These are phyloP conservation scores for Bergia puertoricense DNA, from an alignment of 92 coral and sea anemone genomes.

Conservation along the genomic window DNA sequence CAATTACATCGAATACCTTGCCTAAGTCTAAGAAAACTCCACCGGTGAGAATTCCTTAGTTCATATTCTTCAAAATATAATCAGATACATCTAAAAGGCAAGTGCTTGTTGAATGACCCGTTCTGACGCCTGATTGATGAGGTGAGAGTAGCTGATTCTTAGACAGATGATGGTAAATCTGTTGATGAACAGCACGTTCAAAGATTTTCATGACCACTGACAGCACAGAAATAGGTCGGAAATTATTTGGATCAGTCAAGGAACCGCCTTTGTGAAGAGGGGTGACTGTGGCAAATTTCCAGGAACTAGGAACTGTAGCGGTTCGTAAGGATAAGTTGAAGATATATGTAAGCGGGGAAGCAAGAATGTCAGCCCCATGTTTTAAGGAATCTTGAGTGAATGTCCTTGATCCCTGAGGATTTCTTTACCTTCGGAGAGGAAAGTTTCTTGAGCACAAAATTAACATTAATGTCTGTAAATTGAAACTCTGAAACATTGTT, in stretches of 20 bases:
- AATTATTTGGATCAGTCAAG: no score
- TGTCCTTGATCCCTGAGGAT: conserved; percentile 23
- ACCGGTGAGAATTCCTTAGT: conserved; percentile 48
- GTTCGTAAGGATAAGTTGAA: no score
- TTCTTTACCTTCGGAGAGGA: conserved; percentile 43
- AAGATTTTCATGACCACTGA: conserved; percentile 44
- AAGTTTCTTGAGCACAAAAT: conserved; percentile 47
- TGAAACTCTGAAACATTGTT: conserved; percentile 4
- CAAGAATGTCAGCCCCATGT: conserved; percentile 9
- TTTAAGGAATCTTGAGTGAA: conserved; percentile 18
- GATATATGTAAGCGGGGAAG: no score
- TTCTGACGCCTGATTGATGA: not conserved
- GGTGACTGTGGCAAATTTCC: no score
- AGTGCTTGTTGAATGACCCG: conserved; percentile 47
- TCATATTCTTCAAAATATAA: conserved; percentile 54
- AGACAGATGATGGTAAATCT: conserved; percentile 38
- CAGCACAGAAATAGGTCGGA: no score
- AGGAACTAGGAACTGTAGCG: no score
- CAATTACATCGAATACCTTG: conserved; percentile 54
- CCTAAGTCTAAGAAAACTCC: not conserved
- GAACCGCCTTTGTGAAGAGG: no score
- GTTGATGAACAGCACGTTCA: conserved; percentile 53
- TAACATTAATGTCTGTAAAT: conserved; percentile 36
- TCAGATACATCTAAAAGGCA: conserved; percentile 54
- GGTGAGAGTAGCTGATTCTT: not conserved